phyloP scores from a whole-genome alignment of 2,113 vertebrate species.

The Melospiza melodia region DNA sequence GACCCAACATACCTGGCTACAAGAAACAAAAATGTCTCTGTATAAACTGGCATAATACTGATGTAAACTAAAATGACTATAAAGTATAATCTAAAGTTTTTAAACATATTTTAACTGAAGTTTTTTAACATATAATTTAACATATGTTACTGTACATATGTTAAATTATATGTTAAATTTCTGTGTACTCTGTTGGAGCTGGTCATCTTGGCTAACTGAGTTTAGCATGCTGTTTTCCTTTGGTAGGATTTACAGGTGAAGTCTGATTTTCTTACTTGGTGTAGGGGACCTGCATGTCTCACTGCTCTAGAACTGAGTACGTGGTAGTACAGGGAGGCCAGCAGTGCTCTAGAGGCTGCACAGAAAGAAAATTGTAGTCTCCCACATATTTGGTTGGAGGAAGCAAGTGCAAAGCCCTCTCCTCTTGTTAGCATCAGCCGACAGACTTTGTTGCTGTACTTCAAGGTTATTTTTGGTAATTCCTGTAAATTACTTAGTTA shows the following conservation, averaged over 20 bases:
- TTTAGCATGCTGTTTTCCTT: background rate
- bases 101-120: no score
- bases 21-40: background rate
- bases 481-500: background rate
- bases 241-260: background rate
- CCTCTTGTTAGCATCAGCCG: background rate
- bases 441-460: background rate
- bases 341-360: background rate
- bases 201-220: background rate
- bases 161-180: background rate
- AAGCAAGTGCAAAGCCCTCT: background rate
- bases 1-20: background rate
- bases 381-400: background rate
- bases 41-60: background rate
- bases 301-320: fast-evolving
- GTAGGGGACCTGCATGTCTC: no score
- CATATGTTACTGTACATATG: background rate
- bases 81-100: background rate
- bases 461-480: background rate
- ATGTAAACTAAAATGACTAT: background rate
- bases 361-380: background rate
- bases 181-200: background rate
- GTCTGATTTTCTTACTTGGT: background rate
- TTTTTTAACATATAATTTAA: no score
- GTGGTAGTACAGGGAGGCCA: background rate